These are phyloP conservation scores for Punctoribates punctum DNA, from an alignment of 2,888 invertebrate genomes.

Conservation along the genomic window DNA sequence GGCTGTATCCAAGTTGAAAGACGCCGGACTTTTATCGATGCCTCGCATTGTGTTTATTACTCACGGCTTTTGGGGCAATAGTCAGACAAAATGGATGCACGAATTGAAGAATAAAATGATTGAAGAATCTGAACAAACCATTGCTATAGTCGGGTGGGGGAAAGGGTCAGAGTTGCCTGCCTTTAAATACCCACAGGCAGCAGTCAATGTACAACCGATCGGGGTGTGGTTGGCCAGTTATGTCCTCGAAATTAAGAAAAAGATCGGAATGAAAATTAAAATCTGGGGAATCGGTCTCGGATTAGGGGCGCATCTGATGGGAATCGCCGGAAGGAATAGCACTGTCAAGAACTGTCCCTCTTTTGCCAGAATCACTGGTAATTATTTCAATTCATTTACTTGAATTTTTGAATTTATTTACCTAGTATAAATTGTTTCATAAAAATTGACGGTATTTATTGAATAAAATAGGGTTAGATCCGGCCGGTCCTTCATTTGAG, in stretches of 20 bases:
- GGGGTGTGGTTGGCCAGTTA: slow-evolving; percentile 37
- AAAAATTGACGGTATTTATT: neutral
- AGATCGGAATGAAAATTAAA: slow-evolving; percentile 37
- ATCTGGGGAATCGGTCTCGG: slow-evolving; percentile 43
- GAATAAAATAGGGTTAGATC: slow-evolving; percentile 36
- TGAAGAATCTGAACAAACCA: slow-evolving; percentile 39
- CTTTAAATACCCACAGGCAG: slow-evolving; percentile 40
- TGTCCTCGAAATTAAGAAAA: slow-evolving; percentile 39
- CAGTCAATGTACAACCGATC: slow-evolving; percentile 37
- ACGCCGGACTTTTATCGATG: slow-evolving; percentile 22
- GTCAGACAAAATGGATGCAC: slow-evolving; percentile 41
- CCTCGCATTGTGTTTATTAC: slow-evolving; percentile 40
- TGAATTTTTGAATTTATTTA: neutral
- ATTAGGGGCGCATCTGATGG: slow-evolving; percentile 41
- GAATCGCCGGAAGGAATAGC: slow-evolving; percentile 39
- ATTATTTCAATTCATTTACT: neutral
- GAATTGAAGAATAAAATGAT: slow-evolving; percentile 40
- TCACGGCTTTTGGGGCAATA: slow-evolving; percentile 42
- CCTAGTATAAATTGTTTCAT: no score
- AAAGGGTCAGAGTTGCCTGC: slow-evolving; percentile 41
- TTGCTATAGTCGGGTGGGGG: slow-evolving; percentile 41
- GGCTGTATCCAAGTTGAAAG: slow-evolving; percentile 34
- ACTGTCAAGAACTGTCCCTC: slow-evolving; percentile 27
- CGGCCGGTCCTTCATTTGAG: slow-evolving; percentile 39
- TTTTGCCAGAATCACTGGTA: slow-evolving; percentile 41